Evolutionary conservation across 2,797 vertebrate species (phyloP).

Genomic region (Pseudochromis fuscus): DNA sequence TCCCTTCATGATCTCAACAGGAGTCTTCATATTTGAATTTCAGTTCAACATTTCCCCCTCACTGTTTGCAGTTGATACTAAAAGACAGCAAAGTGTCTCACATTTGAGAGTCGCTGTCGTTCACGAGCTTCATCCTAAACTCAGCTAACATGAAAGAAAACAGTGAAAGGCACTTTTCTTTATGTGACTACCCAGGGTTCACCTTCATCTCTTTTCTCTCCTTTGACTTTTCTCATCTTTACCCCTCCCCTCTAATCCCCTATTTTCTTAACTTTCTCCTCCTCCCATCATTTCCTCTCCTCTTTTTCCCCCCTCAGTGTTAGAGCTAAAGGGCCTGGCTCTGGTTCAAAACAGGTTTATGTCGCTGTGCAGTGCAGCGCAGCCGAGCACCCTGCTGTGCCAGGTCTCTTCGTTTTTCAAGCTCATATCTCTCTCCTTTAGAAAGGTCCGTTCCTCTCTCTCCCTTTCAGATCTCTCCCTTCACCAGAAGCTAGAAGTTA

Average conservation of each 20-base stretch:
- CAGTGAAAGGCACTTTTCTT: slow-evolving; percentile 25
- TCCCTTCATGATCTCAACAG: neutral
- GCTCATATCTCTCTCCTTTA: slow-evolving; percentile 37
- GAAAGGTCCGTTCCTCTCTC: slow-evolving; percentile 21
- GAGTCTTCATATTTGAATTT: slow-evolving; percentile 15
- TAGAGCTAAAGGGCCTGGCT: slow-evolving; percentile 49
- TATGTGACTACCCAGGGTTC: slow-evolving; percentile 7
- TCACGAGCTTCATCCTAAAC: neutral
- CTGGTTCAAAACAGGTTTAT: slow-evolving; percentile 58
- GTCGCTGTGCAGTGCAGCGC: slow-evolving; percentile 43
- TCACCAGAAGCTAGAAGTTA: slow-evolving; percentile 47
- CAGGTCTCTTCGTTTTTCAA: slow-evolving; percentile 38
- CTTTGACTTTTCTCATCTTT: slow-evolving; percentile 44
- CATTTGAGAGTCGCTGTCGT: slow-evolving; percentile 1
- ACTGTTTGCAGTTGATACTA: slow-evolving; percentile 6
- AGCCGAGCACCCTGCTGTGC: slow-evolving; percentile 63
- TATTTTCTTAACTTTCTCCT: slow-evolving; percentile 42
- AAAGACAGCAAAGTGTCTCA: neutral
- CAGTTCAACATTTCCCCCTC: neutral
- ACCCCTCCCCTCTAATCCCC: slow-evolving; percentile 24
- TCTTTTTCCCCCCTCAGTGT: slow-evolving; percentile 26
- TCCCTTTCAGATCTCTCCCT: slow-evolving; percentile 39
- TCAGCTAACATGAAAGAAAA: slow-evolving; percentile 40
- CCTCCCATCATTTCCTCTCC: slow-evolving; percentile 38
- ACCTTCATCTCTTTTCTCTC: neutral